A percentile compares a stretch with the other conserved stretches of the same genome.
Evolutionary conservation across 2,888 invertebrate genomes (phyloP).

Genomic region (Aproaerema taeniolella): DNA sequence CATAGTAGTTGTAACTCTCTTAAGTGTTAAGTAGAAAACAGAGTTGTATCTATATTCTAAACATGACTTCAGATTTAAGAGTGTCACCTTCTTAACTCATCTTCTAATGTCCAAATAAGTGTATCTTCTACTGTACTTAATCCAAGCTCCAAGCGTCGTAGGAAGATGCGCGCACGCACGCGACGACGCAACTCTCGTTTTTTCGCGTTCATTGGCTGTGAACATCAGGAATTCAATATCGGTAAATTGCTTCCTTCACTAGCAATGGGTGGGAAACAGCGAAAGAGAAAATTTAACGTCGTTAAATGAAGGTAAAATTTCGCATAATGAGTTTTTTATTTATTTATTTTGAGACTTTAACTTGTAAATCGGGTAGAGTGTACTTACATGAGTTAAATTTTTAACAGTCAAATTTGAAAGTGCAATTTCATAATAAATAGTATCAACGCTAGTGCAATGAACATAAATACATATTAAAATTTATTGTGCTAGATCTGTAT

Average conservation of each 20-base stretch:
- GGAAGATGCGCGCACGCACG: neutral
- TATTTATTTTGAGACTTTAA: neutral
- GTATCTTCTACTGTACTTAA: too few relatives aligned
- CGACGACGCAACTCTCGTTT: constrained; percentile 17
- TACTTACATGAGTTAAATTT: too few relatives aligned
- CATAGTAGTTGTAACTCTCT: too few relatives aligned
- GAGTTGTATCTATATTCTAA: too few relatives aligned
- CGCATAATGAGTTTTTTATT: neutral
- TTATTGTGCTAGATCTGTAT: too few relatives aligned
- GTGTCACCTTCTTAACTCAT: too few relatives aligned
- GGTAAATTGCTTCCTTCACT: constrained; percentile 28
- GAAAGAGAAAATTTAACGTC: constrained; percentile 13
- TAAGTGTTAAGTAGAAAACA: too few relatives aligned
- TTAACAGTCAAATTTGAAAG: neutral
- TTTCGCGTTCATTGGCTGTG: constrained; percentile 18
- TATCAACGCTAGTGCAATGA: too few relatives aligned
- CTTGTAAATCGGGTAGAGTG: neutral
- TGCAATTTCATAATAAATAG: neutral
- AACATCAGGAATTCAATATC: constrained; percentile 29
- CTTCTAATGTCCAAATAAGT: too few relatives aligned
- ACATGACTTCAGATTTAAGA: too few relatives aligned
- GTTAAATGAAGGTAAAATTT: constrained; percentile 6
- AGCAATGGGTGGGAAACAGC: constrained; percentile 26
- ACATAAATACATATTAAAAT: too few relatives aligned
- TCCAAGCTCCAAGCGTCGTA: too few relatives aligned